phyloP scores from a whole-genome alignment of 37 sponge, comb jelly and placozoan species.

The Halichondria panicea region DNA sequence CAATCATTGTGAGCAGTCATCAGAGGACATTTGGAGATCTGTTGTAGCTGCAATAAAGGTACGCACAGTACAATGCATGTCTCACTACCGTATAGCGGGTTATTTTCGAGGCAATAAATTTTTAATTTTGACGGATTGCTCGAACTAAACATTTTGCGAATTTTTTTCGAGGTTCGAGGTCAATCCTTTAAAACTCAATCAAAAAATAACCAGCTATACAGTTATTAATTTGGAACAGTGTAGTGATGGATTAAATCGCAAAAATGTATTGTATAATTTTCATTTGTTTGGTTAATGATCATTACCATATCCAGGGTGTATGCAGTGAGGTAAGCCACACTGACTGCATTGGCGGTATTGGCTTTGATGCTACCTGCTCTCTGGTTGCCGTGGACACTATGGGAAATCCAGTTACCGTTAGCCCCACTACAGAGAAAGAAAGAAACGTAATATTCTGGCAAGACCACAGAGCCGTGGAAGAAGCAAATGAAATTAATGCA shows the following conservation, averaged over 20 bases:
- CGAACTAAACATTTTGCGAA: too few species aligned
- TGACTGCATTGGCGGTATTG: constrained; percentile 60
- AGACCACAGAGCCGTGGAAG: constrained; percentile 79
- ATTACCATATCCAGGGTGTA: too few species aligned
- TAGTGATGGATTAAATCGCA: too few species aligned
- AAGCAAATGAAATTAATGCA: constrained; percentile 67
- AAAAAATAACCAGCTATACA: too few species aligned
- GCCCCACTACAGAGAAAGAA: constrained; percentile 29
- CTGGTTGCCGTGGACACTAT: constrained; percentile 57
- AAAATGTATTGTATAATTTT: too few species aligned
- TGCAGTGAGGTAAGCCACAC: neutral
- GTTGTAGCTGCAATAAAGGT: constrained; percentile 59
- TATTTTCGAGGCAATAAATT: too few species aligned
- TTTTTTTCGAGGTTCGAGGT: too few species aligned
- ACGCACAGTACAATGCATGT: neutral
- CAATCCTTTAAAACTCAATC: too few species aligned
- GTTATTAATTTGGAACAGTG: too few species aligned
- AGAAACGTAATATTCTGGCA: constrained; percentile 83
- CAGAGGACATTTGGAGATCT: constrained; percentile 77
- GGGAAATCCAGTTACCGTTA: constrained; percentile 69
- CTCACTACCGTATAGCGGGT: too few species aligned
- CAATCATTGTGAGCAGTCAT: constrained; percentile 78
- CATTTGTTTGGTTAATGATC: too few species aligned
- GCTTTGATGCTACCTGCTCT: constrained; percentile 88
- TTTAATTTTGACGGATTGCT: too few species aligned